Percentiles rank a stretch among this genome's conserved stretches.
These are phyloP conservation scores for Arbacia lixula DNA, from an alignment of 53 echinoderm and acorn worm species.

Conservation along the genomic window DNA sequence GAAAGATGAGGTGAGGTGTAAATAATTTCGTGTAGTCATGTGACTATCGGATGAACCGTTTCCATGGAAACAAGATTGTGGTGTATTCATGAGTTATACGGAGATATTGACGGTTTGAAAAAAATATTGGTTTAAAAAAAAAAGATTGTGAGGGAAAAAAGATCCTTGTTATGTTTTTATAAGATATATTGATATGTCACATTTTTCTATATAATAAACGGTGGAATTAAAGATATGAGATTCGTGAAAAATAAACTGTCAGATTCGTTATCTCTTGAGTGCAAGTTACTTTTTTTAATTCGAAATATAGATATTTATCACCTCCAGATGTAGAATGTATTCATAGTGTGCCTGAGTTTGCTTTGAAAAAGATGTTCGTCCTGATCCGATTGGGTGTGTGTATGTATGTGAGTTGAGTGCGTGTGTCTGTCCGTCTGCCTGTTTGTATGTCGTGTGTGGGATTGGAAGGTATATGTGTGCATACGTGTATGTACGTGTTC, in stretches of 20 bases:
- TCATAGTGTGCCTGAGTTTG: too few relatives aligned
- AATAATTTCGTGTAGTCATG: slow-evolving; percentile 49
- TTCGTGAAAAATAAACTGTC: not conserved
- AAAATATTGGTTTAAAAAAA: slow-evolving; percentile 3
- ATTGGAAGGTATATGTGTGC: too few relatives aligned
- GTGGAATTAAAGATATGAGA: slow-evolving; percentile 36
- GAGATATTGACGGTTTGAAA: slow-evolving; percentile 27
- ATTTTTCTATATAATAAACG: slow-evolving; percentile 56
- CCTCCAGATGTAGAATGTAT: too few relatives aligned
- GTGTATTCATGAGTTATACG: slow-evolving; percentile 58
- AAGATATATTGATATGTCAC: slow-evolving; percentile 34
- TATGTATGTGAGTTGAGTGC: too few relatives aligned
- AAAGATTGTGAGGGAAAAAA: slow-evolving; percentile 12
- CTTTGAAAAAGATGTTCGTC: too few relatives aligned
- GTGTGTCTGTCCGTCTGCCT: too few relatives aligned
- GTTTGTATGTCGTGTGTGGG: too few relatives aligned
- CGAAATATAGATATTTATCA: too few relatives aligned
- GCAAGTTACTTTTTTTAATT: too few relatives aligned
- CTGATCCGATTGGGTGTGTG: too few relatives aligned
- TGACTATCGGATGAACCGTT: slow-evolving; percentile 31
- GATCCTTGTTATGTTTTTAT: slow-evolving; percentile 15
- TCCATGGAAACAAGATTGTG: slow-evolving; percentile 58
- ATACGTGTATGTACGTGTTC: too few relatives aligned
- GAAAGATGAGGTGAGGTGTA: slow-evolving; percentile 41
- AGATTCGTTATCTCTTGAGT: too few relatives aligned